Evolutionary conservation across 1,140 invertebrate species (phyloP), one percentile per base, ranked within the genome.

Genomic region (Scaptomyza pallida): DNA sequence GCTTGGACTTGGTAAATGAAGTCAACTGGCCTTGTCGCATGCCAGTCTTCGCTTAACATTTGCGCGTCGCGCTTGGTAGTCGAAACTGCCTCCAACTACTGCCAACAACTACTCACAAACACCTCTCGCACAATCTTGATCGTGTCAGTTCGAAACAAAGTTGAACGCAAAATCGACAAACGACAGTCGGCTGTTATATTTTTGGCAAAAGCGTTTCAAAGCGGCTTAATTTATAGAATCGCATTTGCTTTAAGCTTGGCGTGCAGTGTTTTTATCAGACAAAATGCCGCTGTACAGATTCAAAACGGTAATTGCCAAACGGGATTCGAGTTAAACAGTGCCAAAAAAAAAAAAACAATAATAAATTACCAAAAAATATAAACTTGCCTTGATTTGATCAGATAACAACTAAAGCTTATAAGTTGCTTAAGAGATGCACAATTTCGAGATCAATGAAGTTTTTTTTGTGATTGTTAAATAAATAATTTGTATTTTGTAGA

Each of bases 1-100:
- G n/a, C n/a, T n/a, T n/a, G n/a, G 61, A 50, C 44, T 64, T 74
- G 80, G 81, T 83, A 88, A 88, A 88, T 82, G 75, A 86, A 88
- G 82, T 88, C 57, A 62, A 45, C 75, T 78, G 77, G 78, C 82
- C 82, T 88, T 88, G 82, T 78, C 82, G 75, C 78, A 62, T 61
- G 74, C 68, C 82, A 88, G 82, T 88, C 78, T 78, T 47, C 63
- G 65, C 72, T 62, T 77, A 71, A 68, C 78, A 61, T 77, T 81
- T 65, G 78, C 69, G 63, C 63, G 60, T 57, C 60, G 67, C 72
- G 57, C 73, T 81, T 65, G 74, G 9, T 40, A 59, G 37, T 44
- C 62, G 43, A 57, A 23, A 21, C 26, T 23, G 57, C 41, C 12
- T 37, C 37, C 54, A 26, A 43, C 37, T 55, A 26, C 35, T n/a